phyloP scores from a whole-genome alignment of 2,113 vertebrate species.

The Campylomormyrus numenius region DNA sequence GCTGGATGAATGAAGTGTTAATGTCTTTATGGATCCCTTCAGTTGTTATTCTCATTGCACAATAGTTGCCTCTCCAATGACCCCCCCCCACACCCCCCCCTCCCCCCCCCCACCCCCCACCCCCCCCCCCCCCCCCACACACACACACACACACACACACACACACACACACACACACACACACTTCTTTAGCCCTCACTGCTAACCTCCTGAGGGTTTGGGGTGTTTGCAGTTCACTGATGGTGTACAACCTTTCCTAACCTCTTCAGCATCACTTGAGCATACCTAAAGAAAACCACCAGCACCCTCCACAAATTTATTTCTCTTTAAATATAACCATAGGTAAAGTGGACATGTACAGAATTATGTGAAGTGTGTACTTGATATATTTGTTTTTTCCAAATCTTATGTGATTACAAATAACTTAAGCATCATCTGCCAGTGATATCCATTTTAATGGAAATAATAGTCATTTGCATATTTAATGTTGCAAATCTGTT shows the following conservation, averaged over 20 bases:
- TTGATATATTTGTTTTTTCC: background rate
- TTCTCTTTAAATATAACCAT: background rate
- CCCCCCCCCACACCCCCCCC: background rate
- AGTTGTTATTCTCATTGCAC: constrained; percentile 41
- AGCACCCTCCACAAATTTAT: background rate
- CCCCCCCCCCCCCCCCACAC: background rate
- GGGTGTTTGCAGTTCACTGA: constrained; percentile 15
- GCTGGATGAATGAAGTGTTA: constrained; percentile 39
- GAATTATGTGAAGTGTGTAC: background rate
- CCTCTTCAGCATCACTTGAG: constrained; percentile 7
- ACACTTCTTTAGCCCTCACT: background rate
- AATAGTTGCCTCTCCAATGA: constrained; percentile 31
- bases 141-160: background rate
- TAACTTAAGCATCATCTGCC: background rate
- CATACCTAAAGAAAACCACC: background rate
- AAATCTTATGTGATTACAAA: background rate
- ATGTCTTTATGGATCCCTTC: constrained; percentile 48
- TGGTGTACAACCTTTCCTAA: constrained; percentile 8
- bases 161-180: background rate
- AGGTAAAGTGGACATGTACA: background rate
- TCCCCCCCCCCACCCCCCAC: too few relatives aligned
- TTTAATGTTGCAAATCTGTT: background rate
- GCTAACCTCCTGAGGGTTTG: background rate
- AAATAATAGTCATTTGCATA: background rate
- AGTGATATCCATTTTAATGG: background rate